Conservation (phyloP, 1,140 invertebrate species). For the Sycobia sp. region DNA sequence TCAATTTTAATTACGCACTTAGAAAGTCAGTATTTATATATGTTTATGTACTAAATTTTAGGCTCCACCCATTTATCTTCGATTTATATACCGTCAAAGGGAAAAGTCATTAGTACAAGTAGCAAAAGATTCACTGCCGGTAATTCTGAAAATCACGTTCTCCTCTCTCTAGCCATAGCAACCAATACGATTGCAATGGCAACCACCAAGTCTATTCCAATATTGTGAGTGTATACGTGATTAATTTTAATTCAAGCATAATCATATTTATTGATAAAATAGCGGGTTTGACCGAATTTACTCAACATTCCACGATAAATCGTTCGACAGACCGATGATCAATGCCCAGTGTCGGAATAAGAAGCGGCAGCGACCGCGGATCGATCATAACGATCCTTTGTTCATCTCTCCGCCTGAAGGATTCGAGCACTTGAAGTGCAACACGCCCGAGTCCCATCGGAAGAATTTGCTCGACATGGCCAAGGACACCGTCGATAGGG, state of each 20-base stretch:
- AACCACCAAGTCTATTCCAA: constrained; percentile 54
- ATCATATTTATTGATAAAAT: not conserved
- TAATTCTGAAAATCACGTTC: constrained; percentile 59
- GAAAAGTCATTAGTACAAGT: constrained; percentile 53
- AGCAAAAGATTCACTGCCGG: constrained; percentile 65
- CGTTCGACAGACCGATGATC: constrained; percentile 41
- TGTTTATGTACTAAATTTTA: no score
- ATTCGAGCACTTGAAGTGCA: constrained; percentile 65
- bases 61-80: constrained; percentile 53
- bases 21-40: no score
- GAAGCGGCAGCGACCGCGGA: constrained; percentile 52
- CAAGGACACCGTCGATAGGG: constrained; percentile 58
- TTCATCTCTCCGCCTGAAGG: constrained; percentile 58
- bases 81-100: constrained; percentile 56
- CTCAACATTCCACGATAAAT: no score
- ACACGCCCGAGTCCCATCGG: constrained; percentile 71
- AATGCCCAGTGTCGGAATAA: constrained; percentile 23
- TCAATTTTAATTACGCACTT: constrained; percentile 1
- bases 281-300: no score
- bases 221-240: constrained; percentile 45
- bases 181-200: constrained; percentile 60
- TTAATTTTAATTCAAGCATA: not conserved
- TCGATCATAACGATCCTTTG: constrained; percentile 64
- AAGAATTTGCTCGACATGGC: constrained; percentile 68
- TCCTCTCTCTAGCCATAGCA: constrained; percentile 55